These are phyloP conservation scores for Drosophila tani DNA, from an alignment of 1,140 invertebrate species.

Conservation along the genomic window DNA sequence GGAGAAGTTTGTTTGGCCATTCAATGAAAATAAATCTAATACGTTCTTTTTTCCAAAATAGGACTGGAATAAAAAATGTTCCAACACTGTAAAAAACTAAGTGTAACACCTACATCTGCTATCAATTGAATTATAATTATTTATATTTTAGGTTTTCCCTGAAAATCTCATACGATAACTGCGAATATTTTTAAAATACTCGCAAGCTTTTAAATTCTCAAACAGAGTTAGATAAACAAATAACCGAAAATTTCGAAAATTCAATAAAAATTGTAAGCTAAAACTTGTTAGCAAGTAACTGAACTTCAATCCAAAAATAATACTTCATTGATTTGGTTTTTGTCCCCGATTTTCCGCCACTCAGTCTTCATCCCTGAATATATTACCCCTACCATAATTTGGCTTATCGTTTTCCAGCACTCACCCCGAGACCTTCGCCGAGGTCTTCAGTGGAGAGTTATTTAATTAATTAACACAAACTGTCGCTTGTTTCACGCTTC, in stretches of 20 bases:
- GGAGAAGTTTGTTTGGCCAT: constrained; percentile 35
- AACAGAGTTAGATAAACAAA: background rate
- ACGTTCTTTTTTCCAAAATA: background rate
- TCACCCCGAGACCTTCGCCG: constrained; percentile 6
- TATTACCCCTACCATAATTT: constrained; percentile 17
- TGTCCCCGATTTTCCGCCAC: constrained; percentile 19
- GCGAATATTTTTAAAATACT: no score
- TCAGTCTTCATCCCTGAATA: constrained; percentile 2
- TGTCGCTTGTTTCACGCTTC: constrained; percentile 72
- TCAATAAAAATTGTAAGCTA: no score
- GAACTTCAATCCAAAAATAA: background rate
- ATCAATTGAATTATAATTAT: no score
- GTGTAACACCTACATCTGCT: background rate
- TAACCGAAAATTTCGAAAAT: no score
- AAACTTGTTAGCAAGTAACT: background rate
- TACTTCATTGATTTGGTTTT: constrained; percentile 22
- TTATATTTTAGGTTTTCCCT: no score
- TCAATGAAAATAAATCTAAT: constrained; percentile 26
- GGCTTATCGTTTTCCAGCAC: constrained; percentile 25
- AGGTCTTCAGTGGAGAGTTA: constrained; percentile 38
- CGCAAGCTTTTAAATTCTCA: no score
- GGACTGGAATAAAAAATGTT: background rate
- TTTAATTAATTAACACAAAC: constrained; percentile 79
- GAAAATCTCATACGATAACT: background rate
- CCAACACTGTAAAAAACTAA: background rate